Evolutionary conservation across 30 jellyfish, hydroid and myxozoan genomes (phyloP).

Genomic region (Nemopilema nomurai): DNA sequence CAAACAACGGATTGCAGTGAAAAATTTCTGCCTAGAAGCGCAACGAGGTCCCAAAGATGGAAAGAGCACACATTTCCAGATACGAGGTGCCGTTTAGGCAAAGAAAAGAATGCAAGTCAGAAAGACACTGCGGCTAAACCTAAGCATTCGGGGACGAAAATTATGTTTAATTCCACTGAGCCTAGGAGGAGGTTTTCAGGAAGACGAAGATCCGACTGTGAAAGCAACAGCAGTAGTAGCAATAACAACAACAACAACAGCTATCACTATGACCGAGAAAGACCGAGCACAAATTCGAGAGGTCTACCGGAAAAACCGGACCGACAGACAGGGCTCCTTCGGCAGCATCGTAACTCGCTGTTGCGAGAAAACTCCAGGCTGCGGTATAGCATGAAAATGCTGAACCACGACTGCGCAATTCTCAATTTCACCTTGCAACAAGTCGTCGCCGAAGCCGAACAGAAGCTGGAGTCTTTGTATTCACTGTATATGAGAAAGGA

Average conservation of each 20-base stretch:
- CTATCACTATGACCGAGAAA: conserved; percentile 12
- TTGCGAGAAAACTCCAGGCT: conserved; percentile 82
- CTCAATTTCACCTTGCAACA: conserved; percentile 77
- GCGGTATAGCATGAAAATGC: conserved; percentile 53
- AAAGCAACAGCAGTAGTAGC: conserved; percentile 7
- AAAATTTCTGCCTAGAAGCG: neutral
- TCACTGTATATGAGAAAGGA: conserved; percentile 55
- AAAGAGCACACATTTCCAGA: conserved; percentile 25
- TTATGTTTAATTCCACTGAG: conserved; percentile 24
- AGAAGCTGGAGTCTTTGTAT: conserved; percentile 57
- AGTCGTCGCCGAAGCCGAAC: conserved; percentile 79
- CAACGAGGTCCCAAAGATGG: neutral
- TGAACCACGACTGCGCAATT: conserved; percentile 78
- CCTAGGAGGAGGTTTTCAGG: conserved; percentile 33
- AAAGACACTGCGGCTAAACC: conserved; percentile 5
- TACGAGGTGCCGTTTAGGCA: conserved; percentile 22
- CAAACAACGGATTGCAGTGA: neutral
- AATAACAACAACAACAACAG: neutral
- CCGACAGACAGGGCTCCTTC: conserved; percentile 65
- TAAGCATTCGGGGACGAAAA: conserved; percentile 16
- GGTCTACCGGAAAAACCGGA: conserved; percentile 53
- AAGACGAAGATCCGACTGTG: neutral
- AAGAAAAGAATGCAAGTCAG: conserved; percentile 19
- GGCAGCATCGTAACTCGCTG: conserved; percentile 88
- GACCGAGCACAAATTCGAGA: conserved; percentile 2